These are phyloP conservation scores for Saimiri boliviensis DNA, from an alignment of 2,113 vertebrate genomes.

Conservation along the genomic window DNA sequence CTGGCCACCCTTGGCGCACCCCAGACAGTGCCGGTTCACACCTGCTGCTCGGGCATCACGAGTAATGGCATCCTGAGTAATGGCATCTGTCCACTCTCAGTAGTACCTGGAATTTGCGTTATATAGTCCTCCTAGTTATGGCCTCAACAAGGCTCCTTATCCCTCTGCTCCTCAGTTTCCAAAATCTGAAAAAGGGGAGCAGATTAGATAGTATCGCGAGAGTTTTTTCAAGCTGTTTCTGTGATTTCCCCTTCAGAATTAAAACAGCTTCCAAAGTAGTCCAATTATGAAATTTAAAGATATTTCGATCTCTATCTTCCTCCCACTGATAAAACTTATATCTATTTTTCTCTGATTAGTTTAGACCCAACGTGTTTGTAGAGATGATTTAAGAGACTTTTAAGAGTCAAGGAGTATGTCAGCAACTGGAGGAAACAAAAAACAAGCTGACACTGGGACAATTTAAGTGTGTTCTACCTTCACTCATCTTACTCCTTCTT, in stretches of 20 bases:
- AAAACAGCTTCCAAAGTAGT: background rate
- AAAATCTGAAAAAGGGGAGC: background rate
- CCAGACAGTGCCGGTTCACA: background rate
- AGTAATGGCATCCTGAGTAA: background rate
- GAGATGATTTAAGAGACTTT: background rate
- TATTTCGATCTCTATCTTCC: background rate
- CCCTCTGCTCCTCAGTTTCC: background rate
- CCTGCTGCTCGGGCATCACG: background rate
- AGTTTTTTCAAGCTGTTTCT: background rate
- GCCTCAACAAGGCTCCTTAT: background rate
- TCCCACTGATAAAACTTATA: background rate
- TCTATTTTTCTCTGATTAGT: background rate
- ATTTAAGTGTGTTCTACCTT: background rate
- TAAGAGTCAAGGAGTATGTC: background rate
- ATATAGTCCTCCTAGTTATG: background rate
- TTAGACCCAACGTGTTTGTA: background rate
- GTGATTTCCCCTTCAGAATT: background rate
- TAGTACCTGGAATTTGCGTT: background rate
- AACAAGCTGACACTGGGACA: background rate
- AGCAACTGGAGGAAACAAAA: background rate
- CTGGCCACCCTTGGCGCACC: background rate
- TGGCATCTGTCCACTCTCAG: background rate
- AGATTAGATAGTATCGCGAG: background rate
- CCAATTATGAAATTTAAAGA: background rate
- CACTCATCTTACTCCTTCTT: background rate